Percentiles rank a stretch among this genome's conserved stretches.
Evolutionary conservation across 2,888 invertebrate species (phyloP).

Genomic region (Thalpophila matura): DNA sequence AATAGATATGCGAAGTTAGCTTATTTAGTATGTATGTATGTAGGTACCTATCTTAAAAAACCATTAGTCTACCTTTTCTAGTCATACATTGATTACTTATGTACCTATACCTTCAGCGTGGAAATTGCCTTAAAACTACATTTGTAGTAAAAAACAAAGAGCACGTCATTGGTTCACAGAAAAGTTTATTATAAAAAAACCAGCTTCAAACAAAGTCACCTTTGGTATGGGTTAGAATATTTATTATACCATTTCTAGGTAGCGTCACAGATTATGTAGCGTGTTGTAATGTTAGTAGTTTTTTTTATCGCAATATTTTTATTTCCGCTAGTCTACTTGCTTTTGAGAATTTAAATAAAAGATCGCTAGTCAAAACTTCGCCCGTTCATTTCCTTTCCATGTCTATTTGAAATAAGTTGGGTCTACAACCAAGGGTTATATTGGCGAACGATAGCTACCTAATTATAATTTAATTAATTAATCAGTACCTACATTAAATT

Average conservation of each 20-base stretch:
- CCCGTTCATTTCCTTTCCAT: neutral
- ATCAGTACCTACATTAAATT: neutral
- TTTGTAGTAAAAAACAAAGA: conserved; percentile 3
- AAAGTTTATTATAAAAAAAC: conserved; percentile 33
- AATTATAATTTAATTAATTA: neutral
- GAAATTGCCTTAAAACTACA: conserved; percentile 1
- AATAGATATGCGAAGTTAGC: too few relatives aligned
- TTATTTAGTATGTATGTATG: too few relatives aligned
- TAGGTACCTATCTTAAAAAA: neutral
- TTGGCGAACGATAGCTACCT: neutral
- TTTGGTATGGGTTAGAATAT: conserved; percentile 20
- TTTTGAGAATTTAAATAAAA: conserved; percentile 29
- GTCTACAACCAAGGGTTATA: too few relatives aligned
- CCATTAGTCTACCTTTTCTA: neutral
- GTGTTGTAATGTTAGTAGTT: conserved; percentile 48
- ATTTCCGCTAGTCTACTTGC: conserved; percentile 19
- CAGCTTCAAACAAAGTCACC: conserved; percentile 24
- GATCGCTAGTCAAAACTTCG: conserved; percentile 19
- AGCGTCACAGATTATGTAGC: too few relatives aligned
- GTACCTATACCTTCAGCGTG: neutral
- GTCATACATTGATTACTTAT: neutral
- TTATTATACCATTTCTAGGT: conserved; percentile 39
- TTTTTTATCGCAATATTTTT: conserved; percentile 50
- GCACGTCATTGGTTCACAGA: neutral
- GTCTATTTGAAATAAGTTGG: neutral